These are phyloP conservation scores for Cynopterus sphinx DNA, from an alignment of 2,797 vertebrate genomes.

Conservation along the genomic window DNA sequence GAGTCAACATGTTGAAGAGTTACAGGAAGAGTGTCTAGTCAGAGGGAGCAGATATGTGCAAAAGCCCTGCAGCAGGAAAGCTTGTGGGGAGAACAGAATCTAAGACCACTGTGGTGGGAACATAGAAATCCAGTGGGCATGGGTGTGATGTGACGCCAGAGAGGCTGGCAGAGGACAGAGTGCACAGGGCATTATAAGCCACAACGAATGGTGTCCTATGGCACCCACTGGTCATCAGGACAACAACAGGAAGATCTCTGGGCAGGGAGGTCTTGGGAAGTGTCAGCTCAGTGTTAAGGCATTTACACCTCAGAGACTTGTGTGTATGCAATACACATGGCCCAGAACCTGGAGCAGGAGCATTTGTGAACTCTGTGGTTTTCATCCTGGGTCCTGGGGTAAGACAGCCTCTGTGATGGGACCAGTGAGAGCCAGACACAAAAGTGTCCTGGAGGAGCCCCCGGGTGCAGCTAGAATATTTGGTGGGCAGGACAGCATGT, in stretches of 20 bases:
- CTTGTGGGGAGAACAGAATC: neutral
- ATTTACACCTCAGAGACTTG: neutral
- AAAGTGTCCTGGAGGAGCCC: neutral
- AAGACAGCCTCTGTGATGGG: too few relatives aligned
- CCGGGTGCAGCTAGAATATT: neutral
- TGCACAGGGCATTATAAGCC: neutral
- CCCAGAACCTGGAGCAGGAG: neutral
- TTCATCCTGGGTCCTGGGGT: neutral
- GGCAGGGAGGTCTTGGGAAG: neutral
- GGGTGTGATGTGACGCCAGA: neutral
- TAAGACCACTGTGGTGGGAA: neutral
- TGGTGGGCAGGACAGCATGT: neutral
- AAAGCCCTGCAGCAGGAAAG: neutral
- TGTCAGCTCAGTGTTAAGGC: neutral
- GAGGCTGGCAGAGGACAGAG: neutral
- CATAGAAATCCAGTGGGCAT: neutral
- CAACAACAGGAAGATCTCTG: neutral
- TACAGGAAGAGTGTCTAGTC: neutral
- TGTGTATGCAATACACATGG: rapidly evolving
- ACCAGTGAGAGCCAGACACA: neutral
- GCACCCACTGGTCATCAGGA: neutral
- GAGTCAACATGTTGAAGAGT: neutral
- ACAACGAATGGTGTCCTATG: neutral
- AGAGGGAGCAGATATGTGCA: neutral
- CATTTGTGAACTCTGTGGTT: neutral